Evolutionary conservation across 2,113 vertebrate genomes (phyloP).

Genomic region (Marmota flaviventris): DNA sequence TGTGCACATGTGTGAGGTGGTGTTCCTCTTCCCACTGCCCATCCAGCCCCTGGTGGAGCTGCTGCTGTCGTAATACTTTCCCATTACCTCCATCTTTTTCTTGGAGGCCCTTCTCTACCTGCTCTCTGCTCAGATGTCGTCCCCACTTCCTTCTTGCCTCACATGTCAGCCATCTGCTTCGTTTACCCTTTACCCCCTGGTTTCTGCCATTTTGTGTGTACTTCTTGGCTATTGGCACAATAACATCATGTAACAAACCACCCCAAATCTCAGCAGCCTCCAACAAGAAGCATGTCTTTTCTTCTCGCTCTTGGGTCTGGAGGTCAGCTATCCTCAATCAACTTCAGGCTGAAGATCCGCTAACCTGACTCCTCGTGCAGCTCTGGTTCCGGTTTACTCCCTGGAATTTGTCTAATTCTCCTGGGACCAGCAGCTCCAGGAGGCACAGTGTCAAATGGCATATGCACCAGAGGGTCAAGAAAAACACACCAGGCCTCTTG

Average conservation of each 20-base stretch:
- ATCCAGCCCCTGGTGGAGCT: background rate
- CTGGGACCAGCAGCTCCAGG: background rate
- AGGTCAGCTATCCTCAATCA: background rate
- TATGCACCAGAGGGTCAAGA: background rate
- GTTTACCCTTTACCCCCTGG: background rate
- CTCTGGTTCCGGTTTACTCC: background rate
- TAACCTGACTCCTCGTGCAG: background rate
- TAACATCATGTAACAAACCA: constrained; percentile 48
- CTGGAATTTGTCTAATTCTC: background rate
- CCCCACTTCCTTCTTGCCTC: background rate
- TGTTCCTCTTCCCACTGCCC: background rate
- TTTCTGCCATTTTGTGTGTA: constrained; percentile 35
- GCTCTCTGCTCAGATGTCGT: background rate
- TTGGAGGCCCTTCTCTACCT: background rate
- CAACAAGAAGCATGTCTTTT: background rate
- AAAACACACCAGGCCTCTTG: background rate
- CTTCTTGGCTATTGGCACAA: background rate
- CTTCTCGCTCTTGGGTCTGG: background rate
- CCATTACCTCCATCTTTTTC: background rate
- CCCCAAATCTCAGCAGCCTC: background rate
- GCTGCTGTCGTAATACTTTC: background rate
- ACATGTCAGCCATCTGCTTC: background rate
- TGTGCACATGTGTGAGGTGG: too few species aligned
- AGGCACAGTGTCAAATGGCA: background rate
- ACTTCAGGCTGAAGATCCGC: background rate